A percentile compares a stretch with the other conserved stretches of the same genome.
Conservation (phyloP, 2,888 invertebrate genomes). For the Philereme vetulata region DNA sequence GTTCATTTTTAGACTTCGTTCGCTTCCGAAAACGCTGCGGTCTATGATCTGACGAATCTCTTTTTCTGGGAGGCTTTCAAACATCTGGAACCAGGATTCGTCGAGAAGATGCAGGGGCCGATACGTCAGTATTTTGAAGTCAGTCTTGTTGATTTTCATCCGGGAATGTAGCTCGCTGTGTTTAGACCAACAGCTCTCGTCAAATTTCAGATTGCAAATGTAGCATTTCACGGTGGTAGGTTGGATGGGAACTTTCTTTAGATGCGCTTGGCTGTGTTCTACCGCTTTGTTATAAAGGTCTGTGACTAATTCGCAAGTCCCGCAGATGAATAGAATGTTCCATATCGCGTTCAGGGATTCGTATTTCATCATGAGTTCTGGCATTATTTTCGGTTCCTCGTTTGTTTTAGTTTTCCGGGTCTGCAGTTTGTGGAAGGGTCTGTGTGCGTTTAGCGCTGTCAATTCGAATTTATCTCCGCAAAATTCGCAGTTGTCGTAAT, state of each 20-base stretch:
- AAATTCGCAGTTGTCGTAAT: slow-evolving; percentile 40
- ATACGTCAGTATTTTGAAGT: slow-evolving; percentile 54
- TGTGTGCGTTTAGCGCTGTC: slow-evolving; percentile 46
- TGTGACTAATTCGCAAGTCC: slow-evolving; percentile 46
- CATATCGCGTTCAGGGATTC: slow-evolving; percentile 52
- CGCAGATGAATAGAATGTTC: slow-evolving; percentile 60
- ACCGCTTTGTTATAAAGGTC: slow-evolving; percentile 59
- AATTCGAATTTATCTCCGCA: slow-evolving; percentile 49
- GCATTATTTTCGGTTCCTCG: slow-evolving; percentile 25
- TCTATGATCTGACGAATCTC: slow-evolving; percentile 47
- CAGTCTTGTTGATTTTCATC: slow-evolving; percentile 31
- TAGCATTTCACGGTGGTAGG: slow-evolving; percentile 45
- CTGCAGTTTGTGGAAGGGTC: slow-evolving; percentile 45
- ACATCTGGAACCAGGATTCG: slow-evolving; percentile 52
- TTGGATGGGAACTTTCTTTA: slow-evolving; percentile 40
- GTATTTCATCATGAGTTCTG: slow-evolving; percentile 56
- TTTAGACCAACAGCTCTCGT: slow-evolving; percentile 43
- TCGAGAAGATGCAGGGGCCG: slow-evolving; percentile 46
- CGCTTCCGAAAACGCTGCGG: slow-evolving; percentile 48
- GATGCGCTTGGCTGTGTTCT: slow-evolving; percentile 59
- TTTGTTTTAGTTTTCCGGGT: neutral
- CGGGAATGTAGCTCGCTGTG: slow-evolving; percentile 51
- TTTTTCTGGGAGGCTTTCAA: slow-evolving; percentile 43
- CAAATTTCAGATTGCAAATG: slow-evolving; percentile 54
- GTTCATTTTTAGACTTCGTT: slow-evolving; percentile 45